Evolutionary conservation across 2,888 invertebrate species (phyloP), one percentile per base, ranked within the genome.

Genomic region (Frankliniella intonsa): DNA sequence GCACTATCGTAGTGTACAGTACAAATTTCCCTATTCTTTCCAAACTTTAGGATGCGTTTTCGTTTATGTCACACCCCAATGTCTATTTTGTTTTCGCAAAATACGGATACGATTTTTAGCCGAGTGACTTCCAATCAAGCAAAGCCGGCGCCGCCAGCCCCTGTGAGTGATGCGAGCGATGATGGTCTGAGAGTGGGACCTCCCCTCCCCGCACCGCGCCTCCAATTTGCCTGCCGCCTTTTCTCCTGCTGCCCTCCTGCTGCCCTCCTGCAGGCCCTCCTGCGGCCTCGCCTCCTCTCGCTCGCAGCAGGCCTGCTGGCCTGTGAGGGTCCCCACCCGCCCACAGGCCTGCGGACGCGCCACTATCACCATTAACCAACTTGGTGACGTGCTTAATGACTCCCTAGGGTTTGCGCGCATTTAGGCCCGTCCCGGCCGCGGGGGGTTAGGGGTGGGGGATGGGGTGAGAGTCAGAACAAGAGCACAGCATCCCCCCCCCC

Each of bases 341-440:
- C n/a, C 69, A 69, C 69, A 69, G 22, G 22, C 69, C n/a, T 22
- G 22, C 69, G 22, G 22, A 22, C 69, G 11, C 69, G n/a, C 38
- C 69, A 69, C 69, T 69, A 69, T 22, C 69, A 76, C 69, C 69
- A 76, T 76, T 76, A 76, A 76, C 22, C 69, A 76, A 76, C 22
- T 76, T 76, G 69, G 69, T 76, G 69, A 76, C 25, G 69, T 76
- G 69, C 69, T 76, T 76, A 76, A 76, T 76, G 69, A 76, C 69
- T 76, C 69, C 69, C 69, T 22, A 9, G 69, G 69, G 69, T 76
- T 76, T 76, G 69, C 69, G 25, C 69, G 69, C 69, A 76, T 25
- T 76, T 76, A 76, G 69, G 22, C 25, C 22, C 69, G 11, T 1
- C 10, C 7, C 69, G 62, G 11, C 62, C 62, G 11, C 62, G 2